Evolutionary conservation across 2,113 vertebrate species (phyloP), one percentile per base, ranked within the genome.

Genomic region (Coturnix japonica): DNA sequence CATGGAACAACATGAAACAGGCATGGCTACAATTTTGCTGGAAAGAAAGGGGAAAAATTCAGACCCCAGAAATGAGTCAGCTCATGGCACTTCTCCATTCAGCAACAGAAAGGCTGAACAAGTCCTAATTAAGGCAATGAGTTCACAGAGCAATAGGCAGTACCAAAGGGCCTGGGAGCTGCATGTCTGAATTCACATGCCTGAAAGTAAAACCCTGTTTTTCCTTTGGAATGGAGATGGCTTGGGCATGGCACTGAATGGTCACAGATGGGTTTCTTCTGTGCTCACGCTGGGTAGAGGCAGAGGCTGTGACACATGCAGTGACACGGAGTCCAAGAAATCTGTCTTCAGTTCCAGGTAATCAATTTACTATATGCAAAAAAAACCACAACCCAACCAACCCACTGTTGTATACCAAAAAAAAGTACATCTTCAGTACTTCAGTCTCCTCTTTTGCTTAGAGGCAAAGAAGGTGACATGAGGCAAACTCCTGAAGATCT

Each of bases 71-170:
- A 95, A 94, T 90, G 30, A 81, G 84, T 46, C 81, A 64, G 87
- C 94, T 95, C 90, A 95, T 2, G 47, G 69, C 85, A 82, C 35
- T 56, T 85, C 94, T 90, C 91, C 82, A 93, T 93, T 91, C 90
- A 91, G 91, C 87, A 95, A 94, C 37, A 85, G 23, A 80, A 90
- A 94, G 46, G 81, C 85, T 66, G 87, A 94, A 73, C 37, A 91
- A 94, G 54, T 82, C 82, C 82, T 94, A 94, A 94, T 93, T 91
- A 95, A 96, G 91, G 82, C 91, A 94, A 17, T 41, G 77, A 95
- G 56, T 70, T 92, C 90, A 59, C 64, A 80, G 87, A 87, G 72
- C 64, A 73, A 15, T 54, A 80, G 46, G 51, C 75, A 80, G 51
- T 70, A 80, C 49, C 11, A 10, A 10, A 4, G 61, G 64, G 22